A percentile compares a stretch with the other conserved stretches of the same genome.
Conservation (phyloP, 2,113 vertebrate genomes). For the Petroica traversi region DNA sequence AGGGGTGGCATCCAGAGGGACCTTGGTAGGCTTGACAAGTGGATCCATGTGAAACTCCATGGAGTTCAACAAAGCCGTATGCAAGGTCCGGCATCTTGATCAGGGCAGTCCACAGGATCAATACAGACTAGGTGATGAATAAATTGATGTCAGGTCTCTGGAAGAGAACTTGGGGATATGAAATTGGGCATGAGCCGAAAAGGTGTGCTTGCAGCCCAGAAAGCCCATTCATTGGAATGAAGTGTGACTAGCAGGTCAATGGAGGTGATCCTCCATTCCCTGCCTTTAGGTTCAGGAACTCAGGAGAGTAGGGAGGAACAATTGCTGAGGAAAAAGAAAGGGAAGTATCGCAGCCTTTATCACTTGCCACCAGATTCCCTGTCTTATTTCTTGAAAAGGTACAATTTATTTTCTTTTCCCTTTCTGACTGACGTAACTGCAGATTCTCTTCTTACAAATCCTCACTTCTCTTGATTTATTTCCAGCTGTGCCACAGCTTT, state of each 20-base stretch:
- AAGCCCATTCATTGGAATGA: not conserved
- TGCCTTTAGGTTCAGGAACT: not conserved
- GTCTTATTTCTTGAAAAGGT: not conserved
- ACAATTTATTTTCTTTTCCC: not conserved
- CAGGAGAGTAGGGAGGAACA: not conserved
- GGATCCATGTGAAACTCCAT: not conserved
- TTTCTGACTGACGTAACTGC: not conserved
- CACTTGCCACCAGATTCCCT: not conserved
- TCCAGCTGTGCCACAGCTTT: not conserved
- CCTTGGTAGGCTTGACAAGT: not conserved
- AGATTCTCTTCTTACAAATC: not conserved
- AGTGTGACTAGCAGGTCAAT: fast-evolving
- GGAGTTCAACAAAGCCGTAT: not conserved
- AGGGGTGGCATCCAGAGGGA: not conserved
- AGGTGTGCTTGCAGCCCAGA: not conserved
- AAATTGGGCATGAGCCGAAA: not conserved
- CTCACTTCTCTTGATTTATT: not conserved
- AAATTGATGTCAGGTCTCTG: not conserved
- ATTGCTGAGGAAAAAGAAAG: not conserved
- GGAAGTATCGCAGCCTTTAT: not conserved
- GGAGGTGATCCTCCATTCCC: not conserved
- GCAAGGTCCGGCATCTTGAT: not conserved
- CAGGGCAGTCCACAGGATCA: fast-evolving
- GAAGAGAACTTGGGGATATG: not conserved
- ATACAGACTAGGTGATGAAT: not conserved